Conservation (phyloP, 2,113 vertebrate species). For the Ictalurus punctatus region DNA sequence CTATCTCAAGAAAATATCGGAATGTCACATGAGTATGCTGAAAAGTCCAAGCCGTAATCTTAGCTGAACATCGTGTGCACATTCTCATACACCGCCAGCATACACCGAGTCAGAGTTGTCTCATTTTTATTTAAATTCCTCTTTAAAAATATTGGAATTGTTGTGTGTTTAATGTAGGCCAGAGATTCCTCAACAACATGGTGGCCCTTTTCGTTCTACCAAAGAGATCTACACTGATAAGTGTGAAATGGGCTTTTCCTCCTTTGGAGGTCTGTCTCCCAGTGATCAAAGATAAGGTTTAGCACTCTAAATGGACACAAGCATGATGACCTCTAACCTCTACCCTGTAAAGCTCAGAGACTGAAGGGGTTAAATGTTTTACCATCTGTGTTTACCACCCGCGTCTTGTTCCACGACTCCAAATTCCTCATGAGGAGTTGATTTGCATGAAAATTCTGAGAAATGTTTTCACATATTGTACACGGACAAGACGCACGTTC, state of each 20-base stretch:
- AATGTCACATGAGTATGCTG: constrained; percentile 16
- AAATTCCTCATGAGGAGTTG: constrained; percentile 41
- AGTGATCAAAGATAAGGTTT: neutral
- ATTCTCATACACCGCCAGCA: too few relatives aligned
- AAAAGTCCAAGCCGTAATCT: neutral
- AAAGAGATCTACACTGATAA: neutral
- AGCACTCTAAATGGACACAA: neutral
- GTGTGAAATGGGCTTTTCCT: too few relatives aligned
- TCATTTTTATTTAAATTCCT: neutral
- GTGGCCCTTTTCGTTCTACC: neutral
- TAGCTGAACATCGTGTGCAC: neutral
- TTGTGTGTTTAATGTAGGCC: neutral
- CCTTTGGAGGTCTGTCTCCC: too few relatives aligned
- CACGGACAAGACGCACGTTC: neutral
- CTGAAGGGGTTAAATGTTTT: constrained; percentile 1
- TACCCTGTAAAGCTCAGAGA: neutral
- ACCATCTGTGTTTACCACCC: neutral
- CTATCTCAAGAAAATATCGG: neutral
- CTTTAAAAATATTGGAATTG: neutral
- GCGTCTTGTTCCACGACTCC: constrained; percentile 9
- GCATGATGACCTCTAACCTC: neutral
- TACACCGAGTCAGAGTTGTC: neutral
- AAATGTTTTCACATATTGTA: constrained; percentile 19
- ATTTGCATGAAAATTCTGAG: constrained; percentile 40
- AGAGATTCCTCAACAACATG: neutral